A percentile compares a stretch with the other conserved stretches of the same genome.
Conservation (phyloP, 2,113 vertebrate genomes). For the Brachyhypopomus gauderio region DNA sequence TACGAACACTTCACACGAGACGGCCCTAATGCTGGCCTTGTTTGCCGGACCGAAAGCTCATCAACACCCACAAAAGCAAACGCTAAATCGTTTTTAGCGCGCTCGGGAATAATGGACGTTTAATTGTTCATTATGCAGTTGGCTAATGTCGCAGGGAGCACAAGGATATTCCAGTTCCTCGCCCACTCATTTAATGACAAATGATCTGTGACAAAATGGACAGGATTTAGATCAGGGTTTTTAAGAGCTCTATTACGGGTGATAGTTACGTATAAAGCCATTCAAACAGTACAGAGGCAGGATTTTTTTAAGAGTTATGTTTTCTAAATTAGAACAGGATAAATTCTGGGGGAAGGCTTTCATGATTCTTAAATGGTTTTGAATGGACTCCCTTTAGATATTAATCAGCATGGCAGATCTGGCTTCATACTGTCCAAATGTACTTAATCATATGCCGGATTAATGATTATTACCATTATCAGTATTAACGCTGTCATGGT, state of each 20-base stretch:
- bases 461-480: slow-evolving; percentile 49
- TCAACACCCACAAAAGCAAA: slow-evolving; percentile 42
- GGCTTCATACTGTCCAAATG: slow-evolving; percentile 30
- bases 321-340: slow-evolving; percentile 36
- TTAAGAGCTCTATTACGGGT: slow-evolving; percentile 35
- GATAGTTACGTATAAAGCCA: slow-evolving; percentile 41
- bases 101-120: slow-evolving; percentile 50
- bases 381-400: slow-evolving; percentile 37
- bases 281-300: slow-evolving; percentile 27
- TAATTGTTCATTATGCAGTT: slow-evolving; percentile 58
- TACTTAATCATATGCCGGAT: slow-evolving; percentile 39
- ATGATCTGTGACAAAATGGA: slow-evolving; percentile 55
- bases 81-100: slow-evolving; percentile 39
- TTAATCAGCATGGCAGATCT: slow-evolving; percentile 23
- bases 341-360: neutral
- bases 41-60: slow-evolving; percentile 39
- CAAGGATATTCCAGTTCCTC: slow-evolving; percentile 57
- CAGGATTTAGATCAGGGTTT: slow-evolving; percentile 45
- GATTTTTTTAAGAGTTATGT: slow-evolving; percentile 30
- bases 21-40: slow-evolving; percentile 7
- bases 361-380: neutral
- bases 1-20: neutral
- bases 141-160: slow-evolving; percentile 51
- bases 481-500: slow-evolving; percentile 5
- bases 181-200: slow-evolving; percentile 56